Percentiles rank a stretch among this genome's conserved stretches.
Evolutionary conservation across 2,113 vertebrate species (phyloP).

Genomic region (Pungitius pungitius): DNA sequence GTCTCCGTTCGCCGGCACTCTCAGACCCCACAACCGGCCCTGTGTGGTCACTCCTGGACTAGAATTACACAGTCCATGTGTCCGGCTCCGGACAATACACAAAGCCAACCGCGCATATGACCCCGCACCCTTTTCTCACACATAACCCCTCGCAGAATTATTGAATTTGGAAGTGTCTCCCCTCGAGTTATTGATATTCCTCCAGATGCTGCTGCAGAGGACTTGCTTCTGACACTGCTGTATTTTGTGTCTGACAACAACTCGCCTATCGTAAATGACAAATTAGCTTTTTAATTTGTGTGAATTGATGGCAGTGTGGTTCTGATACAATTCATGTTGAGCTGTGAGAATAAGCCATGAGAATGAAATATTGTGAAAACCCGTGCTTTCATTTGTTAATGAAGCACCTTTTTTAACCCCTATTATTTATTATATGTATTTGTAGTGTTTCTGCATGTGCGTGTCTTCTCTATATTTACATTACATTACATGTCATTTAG

Average conservation of each 20-base stretch:
- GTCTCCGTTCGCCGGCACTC: conserved; percentile 68
- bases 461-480: neutral
- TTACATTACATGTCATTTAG: too few species aligned
- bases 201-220: conserved; percentile 39
- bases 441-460: neutral
- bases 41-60: conserved; percentile 76
- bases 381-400: conserved; percentile 49
- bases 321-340: conserved; percentile 33
- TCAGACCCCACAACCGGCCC: conserved; percentile 66
- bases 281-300: conserved; percentile 34
- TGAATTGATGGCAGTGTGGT: conserved; percentile 23
- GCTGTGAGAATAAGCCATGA: conserved; percentile 29
- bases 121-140: conserved; percentile 58
- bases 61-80: conserved; percentile 79
- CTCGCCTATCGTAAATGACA: neutral
- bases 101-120: conserved; percentile 45
- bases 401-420: conserved; percentile 34
- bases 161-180: conserved; percentile 25
- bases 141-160: conserved; percentile 40
- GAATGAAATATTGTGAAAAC: too few species aligned
- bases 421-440: neutral
- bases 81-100: conserved; percentile 67
- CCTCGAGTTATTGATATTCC: conserved; percentile 36
- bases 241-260: conserved; percentile 21
- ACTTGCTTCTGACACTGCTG: conserved; percentile 20